Conservation (phyloP, 2,888 invertebrate species). For the Lasioglossum zephyrum region DNA sequence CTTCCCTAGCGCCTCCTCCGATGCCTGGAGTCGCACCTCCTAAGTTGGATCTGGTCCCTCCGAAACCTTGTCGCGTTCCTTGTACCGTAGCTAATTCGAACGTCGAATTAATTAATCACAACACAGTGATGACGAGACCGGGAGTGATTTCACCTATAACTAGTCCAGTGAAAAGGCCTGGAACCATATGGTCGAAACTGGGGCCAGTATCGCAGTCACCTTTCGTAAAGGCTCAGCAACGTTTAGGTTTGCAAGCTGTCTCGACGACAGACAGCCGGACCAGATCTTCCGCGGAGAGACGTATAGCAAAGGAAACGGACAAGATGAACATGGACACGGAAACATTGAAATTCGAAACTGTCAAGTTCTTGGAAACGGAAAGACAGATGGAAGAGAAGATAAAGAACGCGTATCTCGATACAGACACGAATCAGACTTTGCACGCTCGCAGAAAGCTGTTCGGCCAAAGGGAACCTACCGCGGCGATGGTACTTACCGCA, state of each 20-base stretch:
- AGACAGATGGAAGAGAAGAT: conserved; percentile 75
- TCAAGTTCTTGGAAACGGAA: conserved; percentile 77
- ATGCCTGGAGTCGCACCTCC: conserved; percentile 80
- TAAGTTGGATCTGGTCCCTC: conserved; percentile 81
- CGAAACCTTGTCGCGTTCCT: conserved; percentile 82
- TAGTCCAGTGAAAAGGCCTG: conserved; percentile 75
- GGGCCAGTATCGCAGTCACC: conserved; percentile 83
- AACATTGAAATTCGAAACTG: conserved; percentile 75
- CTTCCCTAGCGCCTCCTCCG: conserved; percentile 79
- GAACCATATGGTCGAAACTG: conserved; percentile 81
- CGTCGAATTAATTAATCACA: conserved; percentile 77
- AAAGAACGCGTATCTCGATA: conserved; percentile 76
- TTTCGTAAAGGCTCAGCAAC: conserved; percentile 81
- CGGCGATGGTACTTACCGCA: conserved; percentile 77
- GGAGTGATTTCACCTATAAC: conserved; percentile 79
- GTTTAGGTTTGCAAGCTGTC: conserved; percentile 75
- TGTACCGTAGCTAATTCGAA: conserved; percentile 76
- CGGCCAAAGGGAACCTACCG: conserved; percentile 73
- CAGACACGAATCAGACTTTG: conserved; percentile 67
- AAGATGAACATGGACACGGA: conserved; percentile 60
- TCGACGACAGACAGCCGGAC: conserved; percentile 71
- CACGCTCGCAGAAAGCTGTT: conserved; percentile 73
- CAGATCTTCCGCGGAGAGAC: conserved; percentile 81
- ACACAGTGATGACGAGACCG: conserved; percentile 76
- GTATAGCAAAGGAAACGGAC: conserved; percentile 77